These are phyloP conservation scores for Yasuhikotakia modesta DNA, from an alignment of 2,797 vertebrate species.

Conservation along the genomic window DNA sequence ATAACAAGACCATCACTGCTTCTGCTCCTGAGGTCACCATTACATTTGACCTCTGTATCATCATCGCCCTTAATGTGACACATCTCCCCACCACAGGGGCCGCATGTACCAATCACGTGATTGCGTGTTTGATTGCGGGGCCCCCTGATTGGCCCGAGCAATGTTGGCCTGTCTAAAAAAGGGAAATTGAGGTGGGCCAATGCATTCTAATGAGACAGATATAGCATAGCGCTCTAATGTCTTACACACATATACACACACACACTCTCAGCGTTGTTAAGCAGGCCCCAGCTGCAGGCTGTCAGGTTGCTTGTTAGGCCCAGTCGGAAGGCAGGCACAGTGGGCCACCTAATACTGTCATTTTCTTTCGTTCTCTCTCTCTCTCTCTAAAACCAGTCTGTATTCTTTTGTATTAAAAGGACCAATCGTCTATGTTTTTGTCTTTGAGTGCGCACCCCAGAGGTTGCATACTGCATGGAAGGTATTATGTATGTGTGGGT, in stretches of 20 bases:
- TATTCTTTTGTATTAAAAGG: neutral
- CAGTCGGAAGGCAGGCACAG: constrained; percentile 64
- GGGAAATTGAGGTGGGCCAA: constrained; percentile 96
- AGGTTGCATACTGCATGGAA: neutral
- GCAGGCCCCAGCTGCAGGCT: constrained; percentile 94
- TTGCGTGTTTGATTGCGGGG: constrained; percentile 28
- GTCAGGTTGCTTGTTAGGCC: constrained; percentile 86
- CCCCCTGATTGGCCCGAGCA: constrained; percentile 68
- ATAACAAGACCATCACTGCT: constrained; percentile 82
- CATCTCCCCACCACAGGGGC: constrained; percentile 39
- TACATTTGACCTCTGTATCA: constrained; percentile 82
- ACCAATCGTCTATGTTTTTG: neutral
- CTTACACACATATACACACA: constrained; percentile 62
- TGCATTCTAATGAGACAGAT: constrained; percentile 99
- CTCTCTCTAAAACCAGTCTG: neutral
- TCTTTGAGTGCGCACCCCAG: neutral
- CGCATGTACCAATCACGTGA: constrained; percentile 43
- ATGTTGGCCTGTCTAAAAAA: constrained; percentile 81
- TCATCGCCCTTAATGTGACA: constrained; percentile 69
- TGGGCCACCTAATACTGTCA: constrained; percentile 58
- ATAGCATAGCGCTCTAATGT: constrained; percentile 94
- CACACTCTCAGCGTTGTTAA: constrained; percentile 75
- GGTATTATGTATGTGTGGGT: constrained; percentile 7
- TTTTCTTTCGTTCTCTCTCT: constrained; percentile 79
- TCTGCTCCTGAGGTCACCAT: constrained; percentile 75